These are phyloP conservation scores for Rhinoptilus africanus DNA, from an alignment of 2,113 vertebrate species.

Conservation along the genomic window DNA sequence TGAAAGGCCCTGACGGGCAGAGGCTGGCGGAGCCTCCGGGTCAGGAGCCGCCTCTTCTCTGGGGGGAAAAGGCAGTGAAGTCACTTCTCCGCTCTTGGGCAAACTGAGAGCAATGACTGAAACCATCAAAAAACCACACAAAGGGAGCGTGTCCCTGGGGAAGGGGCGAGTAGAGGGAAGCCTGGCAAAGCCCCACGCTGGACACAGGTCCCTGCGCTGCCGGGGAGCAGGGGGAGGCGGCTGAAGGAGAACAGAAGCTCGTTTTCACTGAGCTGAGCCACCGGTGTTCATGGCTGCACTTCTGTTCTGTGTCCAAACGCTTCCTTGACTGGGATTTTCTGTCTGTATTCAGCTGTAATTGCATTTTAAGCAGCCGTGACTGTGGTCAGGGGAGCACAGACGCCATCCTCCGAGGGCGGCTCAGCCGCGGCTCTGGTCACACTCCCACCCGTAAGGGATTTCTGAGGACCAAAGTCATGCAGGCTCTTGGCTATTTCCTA, in stretches of 20 bases:
- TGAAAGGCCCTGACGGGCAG: not conserved
- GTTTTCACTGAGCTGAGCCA: not conserved
- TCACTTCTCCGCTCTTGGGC: not conserved
- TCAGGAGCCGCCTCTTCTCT: not conserved
- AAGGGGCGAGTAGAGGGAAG: not conserved
- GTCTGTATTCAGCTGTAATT: not conserved
- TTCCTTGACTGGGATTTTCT: not conserved
- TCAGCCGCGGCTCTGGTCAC: not conserved
- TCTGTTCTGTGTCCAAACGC: not conserved
- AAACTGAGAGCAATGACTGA: not conserved
- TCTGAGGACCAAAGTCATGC: rapidly evolving
- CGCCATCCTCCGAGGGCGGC: not conserved
- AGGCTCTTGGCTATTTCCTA: not conserved
- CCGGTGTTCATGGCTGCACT: not conserved
- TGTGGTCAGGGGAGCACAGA: not conserved
- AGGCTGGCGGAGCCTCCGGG: not conserved
- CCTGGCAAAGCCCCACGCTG: rapidly evolving
- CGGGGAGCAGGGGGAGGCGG: not conserved
- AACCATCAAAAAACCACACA: not conserved
- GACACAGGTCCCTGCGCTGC: not conserved
- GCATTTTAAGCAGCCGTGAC: rapidly evolving
- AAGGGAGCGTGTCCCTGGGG: not conserved
- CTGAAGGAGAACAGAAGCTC: not conserved
- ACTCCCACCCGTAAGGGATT: not conserved
- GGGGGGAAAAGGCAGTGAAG: not conserved